Base-by-base conservation (phyloP, 2,888 invertebrate genomes). In the Theretra japonica region DNA sequence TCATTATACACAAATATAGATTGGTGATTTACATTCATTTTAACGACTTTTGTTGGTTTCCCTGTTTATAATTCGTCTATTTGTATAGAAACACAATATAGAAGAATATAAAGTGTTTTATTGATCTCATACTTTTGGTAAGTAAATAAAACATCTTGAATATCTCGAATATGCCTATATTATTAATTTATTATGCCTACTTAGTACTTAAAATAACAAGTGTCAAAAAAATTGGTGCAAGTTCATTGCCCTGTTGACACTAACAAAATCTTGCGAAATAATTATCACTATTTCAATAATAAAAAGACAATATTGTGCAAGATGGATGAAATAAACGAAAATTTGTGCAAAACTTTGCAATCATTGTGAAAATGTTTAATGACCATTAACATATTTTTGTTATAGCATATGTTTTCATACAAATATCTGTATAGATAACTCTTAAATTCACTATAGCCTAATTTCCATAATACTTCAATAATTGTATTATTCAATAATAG, bases 201-300 rank as follows among this genome's bases (percentile, higher is more conserved):
- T 23, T 19, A 19, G 19, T 57, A 30, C 6, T 53, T 53, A 15
- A n/a, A 19, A 69, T 17, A 30, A 0, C 11, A 30, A 28, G 25
- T 59, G 41, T 30, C 19, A 25, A 15, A 59, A 59, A 59, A 28
- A 19, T 6, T 59, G 59, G 2, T 28, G 25, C 19, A 59, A 21
- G 41, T 33, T 62, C 62, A 62, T n/a, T 62, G 41, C 4, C 33
- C 62, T 41, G 15, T 62, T 62, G 62, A 41, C 33, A 62, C 21
- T 62, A n/a, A n/a, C 62, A 8, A 33, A 62, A 41, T 62, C 62
- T 62, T 62, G 41, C 33, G 62, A 21, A 62, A 62, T 62, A 33
- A 2, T 21, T 30, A 62, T 33, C 23, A 25, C 3, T 25, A 17
- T 28, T 58, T 28, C 25, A 17, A 5, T 15, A 58, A 11, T 58